Evolutionary conservation across 2,888 invertebrate species (phyloP).

Genomic region (Amphipoea lucens): DNA sequence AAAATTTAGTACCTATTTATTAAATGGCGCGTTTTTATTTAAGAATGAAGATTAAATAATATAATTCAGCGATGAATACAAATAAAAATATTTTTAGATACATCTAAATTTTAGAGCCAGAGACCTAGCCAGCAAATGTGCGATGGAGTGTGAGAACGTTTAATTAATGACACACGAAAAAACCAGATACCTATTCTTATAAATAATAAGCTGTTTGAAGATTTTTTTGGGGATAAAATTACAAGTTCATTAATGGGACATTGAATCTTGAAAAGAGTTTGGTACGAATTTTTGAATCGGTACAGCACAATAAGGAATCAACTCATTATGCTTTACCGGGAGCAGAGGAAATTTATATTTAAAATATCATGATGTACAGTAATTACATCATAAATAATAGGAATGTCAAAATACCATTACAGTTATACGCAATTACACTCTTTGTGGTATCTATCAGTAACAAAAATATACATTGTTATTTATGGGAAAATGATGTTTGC

Average conservation of each 20-base stretch:
- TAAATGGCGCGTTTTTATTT: conserved; percentile 14
- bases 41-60: conserved; percentile 15
- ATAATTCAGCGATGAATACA: conserved; percentile 30
- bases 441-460: conserved; percentile 53
- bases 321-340: conserved; percentile 3
- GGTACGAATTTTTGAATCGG: background rate
- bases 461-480: conserved; percentile 59
- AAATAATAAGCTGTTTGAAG: conserved; percentile 35
- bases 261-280: conserved; percentile 8
- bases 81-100: conserved; percentile 36
- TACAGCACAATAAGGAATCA: conserved; percentile 7
- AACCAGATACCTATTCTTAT: conserved; percentile 3
- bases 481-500: conserved; percentile 80
- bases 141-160: conserved; percentile 52
- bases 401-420: conserved; percentile 13
- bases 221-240: conserved; percentile 27
- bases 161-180: conserved; percentile 38
- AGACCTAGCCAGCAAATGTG: conserved; percentile 51
- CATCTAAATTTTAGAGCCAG: conserved; percentile 34
- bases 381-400: conserved; percentile 2
- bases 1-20: conserved; percentile 23
- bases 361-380: conserved; percentile 1
- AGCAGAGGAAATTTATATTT: conserved; percentile 34
- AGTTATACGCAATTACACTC: conserved; percentile 21
- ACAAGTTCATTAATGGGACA: conserved; percentile 19